Base-by-base conservation (phyloP, 1,140 invertebrate species). In the Akabosia matsudoensis region DNA sequence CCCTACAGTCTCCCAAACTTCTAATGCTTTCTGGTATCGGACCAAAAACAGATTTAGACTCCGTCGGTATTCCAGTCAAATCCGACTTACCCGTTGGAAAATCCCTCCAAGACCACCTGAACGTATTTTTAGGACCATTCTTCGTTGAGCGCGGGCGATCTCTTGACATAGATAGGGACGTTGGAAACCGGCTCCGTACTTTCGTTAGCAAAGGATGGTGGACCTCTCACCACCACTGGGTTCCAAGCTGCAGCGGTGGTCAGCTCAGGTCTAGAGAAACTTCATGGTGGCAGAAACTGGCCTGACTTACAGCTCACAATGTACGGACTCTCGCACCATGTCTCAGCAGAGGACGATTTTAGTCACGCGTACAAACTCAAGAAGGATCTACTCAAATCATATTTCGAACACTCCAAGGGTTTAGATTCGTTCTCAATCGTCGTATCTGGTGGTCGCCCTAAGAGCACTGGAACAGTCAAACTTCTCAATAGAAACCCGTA, bases 1-100 rank as follows among this genome's bases (percentile, higher is more conserved):
- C 90, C 0, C 89, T 94, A 37, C 91, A 91, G 82, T 91, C 92
- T 0, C 91, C 93, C 0, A 92, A 94, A 84, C 80, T 95, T 10
- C 84, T 95, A 31, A 92, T 93, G 90, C 85, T 94, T 0, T 92
- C 91, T 0, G 93, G 93, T 0, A 87, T 95, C 7, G 93, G 93
- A 0, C 91, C 92, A 14, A 88, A 84, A 33, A 83, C 88, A 34
- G 86, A 90, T 14, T 82, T 92, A 0, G 79, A 85, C 0, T 83
- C 85, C 24, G 79, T 87, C 0, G 84, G 85, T 1, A 86, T 89
- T 30, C 82, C 84, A 1, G 80, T 86, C 0, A 79, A 87, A 4
- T 83, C 85, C 22, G 86, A 90, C 78, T 83, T 91, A 0, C 78
- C 78, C 7, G 85, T 90, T 4, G 89, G 89, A 0, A 78, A 87